Conservation (phyloP, 2,797 vertebrate species). For the Ctenosaura bakeri region DNA sequence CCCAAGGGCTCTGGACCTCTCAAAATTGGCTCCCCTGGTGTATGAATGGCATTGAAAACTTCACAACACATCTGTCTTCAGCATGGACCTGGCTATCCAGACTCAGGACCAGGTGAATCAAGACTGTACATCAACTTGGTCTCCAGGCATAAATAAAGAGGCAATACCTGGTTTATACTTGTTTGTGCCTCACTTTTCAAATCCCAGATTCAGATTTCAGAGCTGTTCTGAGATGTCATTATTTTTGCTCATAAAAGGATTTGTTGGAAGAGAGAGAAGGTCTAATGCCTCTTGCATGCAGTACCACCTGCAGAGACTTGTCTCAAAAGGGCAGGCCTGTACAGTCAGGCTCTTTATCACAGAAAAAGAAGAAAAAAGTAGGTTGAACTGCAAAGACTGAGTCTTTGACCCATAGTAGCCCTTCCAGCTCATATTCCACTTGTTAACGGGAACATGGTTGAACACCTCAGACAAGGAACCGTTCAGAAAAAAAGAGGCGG, state of each 20-base stretch:
- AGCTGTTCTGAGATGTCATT: neutral
- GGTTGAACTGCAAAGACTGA: neutral
- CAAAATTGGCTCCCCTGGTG: no score
- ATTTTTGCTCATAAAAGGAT: neutral
- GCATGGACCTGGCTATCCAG: neutral
- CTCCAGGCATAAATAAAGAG: neutral
- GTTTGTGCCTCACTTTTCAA: accelerated
- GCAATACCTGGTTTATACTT: conserved; percentile 11
- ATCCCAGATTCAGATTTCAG: conserved; percentile 18
- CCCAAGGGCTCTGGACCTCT: no score
- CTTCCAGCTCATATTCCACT: neutral
- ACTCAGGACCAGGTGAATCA: neutral
- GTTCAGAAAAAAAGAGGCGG: no score
- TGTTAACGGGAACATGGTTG: neutral
- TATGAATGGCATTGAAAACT: no score
- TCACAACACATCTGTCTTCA: neutral
- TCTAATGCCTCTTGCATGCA: neutral
- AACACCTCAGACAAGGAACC: neutral
- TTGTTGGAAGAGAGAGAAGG: neutral
- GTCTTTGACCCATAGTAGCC: neutral
- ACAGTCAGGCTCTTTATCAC: neutral
- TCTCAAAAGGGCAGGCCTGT: neutral
- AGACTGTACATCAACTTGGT: neutral
- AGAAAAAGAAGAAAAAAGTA: neutral
- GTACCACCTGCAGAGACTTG: neutral